phyloP scores from a whole-genome alignment of 2,888 invertebrate species.

The Diarsia mendica region DNA sequence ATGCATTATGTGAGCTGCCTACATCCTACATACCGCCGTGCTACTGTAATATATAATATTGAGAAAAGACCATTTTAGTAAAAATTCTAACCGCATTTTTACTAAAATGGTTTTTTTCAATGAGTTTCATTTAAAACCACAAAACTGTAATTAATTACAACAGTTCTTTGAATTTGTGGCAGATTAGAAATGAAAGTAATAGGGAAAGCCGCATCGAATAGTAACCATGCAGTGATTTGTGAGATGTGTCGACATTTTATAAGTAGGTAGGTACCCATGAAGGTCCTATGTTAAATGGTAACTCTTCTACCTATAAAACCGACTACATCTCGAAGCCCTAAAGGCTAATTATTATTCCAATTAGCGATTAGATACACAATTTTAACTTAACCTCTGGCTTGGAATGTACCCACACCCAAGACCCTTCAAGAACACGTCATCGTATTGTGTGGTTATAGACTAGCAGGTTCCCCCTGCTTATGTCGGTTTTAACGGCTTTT shows the following conservation, averaged over 20 bases:
- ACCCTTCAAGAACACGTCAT: slow-evolving; percentile 10
- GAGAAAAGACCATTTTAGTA: too few relatives aligned
- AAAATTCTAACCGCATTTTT: too few relatives aligned
- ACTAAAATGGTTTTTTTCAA: too few relatives aligned
- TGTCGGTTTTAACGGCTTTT: background rate
- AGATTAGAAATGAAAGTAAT: background rate
- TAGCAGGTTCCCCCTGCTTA: background rate
- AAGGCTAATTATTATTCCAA: slow-evolving; percentile 22
- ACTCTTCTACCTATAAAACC: background rate
- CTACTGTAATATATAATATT: too few relatives aligned
- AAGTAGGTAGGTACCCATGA: too few relatives aligned
- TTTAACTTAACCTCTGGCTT: slow-evolving; percentile 3
- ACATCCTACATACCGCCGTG: too few relatives aligned
- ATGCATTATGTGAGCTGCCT: background rate
- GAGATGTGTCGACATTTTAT: too few relatives aligned
- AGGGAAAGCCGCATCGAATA: background rate
- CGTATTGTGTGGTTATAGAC: background rate
- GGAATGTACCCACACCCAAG: background rate
- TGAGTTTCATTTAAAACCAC: too few relatives aligned
- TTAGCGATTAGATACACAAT: slow-evolving; percentile 53
- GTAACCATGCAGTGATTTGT: too few relatives aligned
- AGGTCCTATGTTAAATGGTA: background rate
- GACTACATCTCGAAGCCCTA: background rate
- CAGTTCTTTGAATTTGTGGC: background rate
- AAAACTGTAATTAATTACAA: background rate